These are phyloP conservation scores for Drosophila peninsularis DNA, from an alignment of 2,888 invertebrate species.

Conservation along the genomic window DNA sequence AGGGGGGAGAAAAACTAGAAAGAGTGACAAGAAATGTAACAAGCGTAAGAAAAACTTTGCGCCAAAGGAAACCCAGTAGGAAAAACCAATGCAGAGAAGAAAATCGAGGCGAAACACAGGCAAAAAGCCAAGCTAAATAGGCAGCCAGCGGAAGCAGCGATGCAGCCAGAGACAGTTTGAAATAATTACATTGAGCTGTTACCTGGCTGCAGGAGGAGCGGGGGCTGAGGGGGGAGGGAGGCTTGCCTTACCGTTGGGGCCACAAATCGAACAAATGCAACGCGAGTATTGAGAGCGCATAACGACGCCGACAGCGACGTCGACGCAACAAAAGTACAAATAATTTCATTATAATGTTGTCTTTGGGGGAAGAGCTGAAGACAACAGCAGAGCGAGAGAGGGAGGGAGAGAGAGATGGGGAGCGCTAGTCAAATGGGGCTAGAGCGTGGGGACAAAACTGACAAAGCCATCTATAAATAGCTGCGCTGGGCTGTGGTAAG, in stretches of 20 bases:
- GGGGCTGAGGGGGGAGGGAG: neutral
- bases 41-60: slow-evolving; percentile 70
- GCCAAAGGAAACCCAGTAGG: slow-evolving; percentile 48
- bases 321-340: slow-evolving; percentile 68
- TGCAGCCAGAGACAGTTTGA: slow-evolving; percentile 68
- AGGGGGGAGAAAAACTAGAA: neutral
- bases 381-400: slow-evolving; percentile 21
- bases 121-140: slow-evolving; percentile 35
- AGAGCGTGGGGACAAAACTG: slow-evolving; percentile 67
- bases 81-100: slow-evolving; percentile 45
- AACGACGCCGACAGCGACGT: too few species aligned
- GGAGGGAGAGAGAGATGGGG: neutral
- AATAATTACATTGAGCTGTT: slow-evolving; percentile 69
- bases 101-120: slow-evolving; percentile 9
- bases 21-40: slow-evolving; percentile 62
- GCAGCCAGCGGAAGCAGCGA: slow-evolving; percentile 61
- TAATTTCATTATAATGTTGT: slow-evolving; percentile 75
- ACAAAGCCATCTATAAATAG: slow-evolving; percentile 71
- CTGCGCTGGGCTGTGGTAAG: slow-evolving; percentile 24
- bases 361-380: slow-evolving; percentile 13
- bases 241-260: slow-evolving; percentile 28
- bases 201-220: neutral
- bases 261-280: slow-evolving; percentile 44
- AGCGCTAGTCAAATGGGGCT: slow-evolving; percentile 4
- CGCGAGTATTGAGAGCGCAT: slow-evolving; percentile 42